These are phyloP conservation scores for Zosterops lateralis DNA, from an alignment of 2,113 vertebrate species.

Conservation along the genomic window DNA sequence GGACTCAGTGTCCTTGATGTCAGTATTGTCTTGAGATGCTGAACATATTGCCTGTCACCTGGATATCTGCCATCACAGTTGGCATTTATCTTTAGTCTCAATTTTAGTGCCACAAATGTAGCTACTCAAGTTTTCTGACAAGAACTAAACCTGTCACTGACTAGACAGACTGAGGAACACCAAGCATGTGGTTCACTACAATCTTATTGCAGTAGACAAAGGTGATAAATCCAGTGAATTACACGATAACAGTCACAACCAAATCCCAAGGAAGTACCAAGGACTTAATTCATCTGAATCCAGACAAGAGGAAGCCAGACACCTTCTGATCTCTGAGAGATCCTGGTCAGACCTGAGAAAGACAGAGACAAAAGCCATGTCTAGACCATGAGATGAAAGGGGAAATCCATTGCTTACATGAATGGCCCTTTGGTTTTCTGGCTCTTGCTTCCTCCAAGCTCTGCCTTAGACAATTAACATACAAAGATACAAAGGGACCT, in stretches of 20 bases:
- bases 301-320: slow-evolving; percentile 22
- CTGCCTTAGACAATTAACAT: neutral
- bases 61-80: neutral
- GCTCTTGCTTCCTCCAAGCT: neutral
- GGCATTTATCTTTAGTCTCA: neutral
- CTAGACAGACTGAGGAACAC: neutral
- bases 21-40: neutral
- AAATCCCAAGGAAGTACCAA: neutral
- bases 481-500: neutral
- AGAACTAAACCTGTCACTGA: neutral
- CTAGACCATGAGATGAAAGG: neutral
- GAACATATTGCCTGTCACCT: neutral
- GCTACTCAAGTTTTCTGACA: neutral
- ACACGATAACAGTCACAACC: neutral
- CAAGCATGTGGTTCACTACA: rapidly evolving
- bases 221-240: neutral
- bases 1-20: neutral
- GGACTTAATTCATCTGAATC: neutral
- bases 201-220: neutral
- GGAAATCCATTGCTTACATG: neutral
- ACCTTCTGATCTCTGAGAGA: slow-evolving; percentile 15
- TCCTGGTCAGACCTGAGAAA: slow-evolving; percentile 5
- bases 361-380: neutral
- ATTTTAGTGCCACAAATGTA: neutral
- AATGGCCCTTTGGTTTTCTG: neutral